A percentile compares a stretch with the other conserved stretches of the same genome.
Evolutionary conservation across 2,113 vertebrate species (phyloP).

Genomic region (Balaeniceps rex): DNA sequence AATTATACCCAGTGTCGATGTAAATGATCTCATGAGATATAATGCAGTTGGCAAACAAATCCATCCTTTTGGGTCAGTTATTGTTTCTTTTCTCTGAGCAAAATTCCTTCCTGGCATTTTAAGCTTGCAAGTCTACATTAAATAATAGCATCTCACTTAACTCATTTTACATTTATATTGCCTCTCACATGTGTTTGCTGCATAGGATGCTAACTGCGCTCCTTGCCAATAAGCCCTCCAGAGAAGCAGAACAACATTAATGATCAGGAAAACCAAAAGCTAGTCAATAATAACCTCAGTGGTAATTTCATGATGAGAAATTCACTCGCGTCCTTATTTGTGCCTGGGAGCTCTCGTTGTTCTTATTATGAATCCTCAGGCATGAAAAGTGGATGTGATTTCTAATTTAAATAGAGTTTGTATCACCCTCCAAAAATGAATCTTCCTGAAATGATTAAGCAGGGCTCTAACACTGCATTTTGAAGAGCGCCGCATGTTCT

Average conservation of each 20-base stretch:
- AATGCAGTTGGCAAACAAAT: background rate
- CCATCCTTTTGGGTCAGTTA: background rate
- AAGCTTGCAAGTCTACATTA: background rate
- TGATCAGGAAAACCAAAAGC: slow-evolving; percentile 37
- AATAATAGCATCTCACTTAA: background rate
- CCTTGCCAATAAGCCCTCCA: slow-evolving; percentile 22
- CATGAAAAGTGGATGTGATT: background rate
- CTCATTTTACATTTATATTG: slow-evolving; percentile 25
- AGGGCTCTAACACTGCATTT: background rate
- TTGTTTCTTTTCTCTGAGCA: background rate
- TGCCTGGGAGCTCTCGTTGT: background rate
- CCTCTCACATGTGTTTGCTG: background rate
- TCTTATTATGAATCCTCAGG: slow-evolving; percentile 8
- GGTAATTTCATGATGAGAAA: slow-evolving; percentile 43
- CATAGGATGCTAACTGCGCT: background rate
- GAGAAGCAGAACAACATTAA: slow-evolving; percentile 38
- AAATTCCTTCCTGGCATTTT: background rate
- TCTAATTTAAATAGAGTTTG: slow-evolving; percentile 20
- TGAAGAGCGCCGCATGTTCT: background rate
- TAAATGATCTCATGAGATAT: background rate
- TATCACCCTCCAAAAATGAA: background rate
- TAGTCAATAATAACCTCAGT: slow-evolving; percentile 24
- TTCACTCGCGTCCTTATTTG: background rate
- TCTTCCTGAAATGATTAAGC: background rate
- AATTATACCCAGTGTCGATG: background rate